Percentiles rank a stretch among this genome's conserved stretches.
Conservation (phyloP, 2,888 invertebrate species). For the Rotaria macrura region DNA sequence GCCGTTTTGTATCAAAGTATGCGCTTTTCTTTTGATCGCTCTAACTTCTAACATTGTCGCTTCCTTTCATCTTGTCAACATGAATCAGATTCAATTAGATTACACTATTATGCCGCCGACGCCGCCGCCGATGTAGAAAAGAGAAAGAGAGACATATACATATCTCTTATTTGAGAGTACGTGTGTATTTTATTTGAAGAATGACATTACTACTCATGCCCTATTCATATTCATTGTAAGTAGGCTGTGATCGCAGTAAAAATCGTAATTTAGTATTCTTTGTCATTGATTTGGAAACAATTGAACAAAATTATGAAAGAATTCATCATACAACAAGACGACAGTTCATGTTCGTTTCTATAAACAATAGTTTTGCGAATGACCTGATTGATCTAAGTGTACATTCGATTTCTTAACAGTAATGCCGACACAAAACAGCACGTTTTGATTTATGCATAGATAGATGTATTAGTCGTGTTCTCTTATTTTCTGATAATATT, state of each 20-base stretch:
- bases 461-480: too few relatives aligned
- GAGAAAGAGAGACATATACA: not conserved
- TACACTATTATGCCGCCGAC: not conserved
- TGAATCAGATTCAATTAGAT: slow-evolving; percentile 21
- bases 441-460: too few relatives aligned
- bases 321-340: too few relatives aligned
- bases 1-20: not conserved
- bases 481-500: too few relatives aligned
- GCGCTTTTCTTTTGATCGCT: not conserved
- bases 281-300: too few relatives aligned
- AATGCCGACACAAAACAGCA: too few relatives aligned
- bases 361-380: too few relatives aligned
- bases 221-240: not conserved
- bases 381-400: too few relatives aligned
- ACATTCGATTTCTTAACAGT: too few relatives aligned
- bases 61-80: slow-evolving; percentile 12
- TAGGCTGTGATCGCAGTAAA: not conserved
- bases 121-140: not conserved
- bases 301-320: too few relatives aligned
- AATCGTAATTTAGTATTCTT: not conserved
- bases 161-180: not conserved
- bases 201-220: not conserved
- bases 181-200: not conserved
- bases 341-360: too few relatives aligned
- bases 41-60: slow-evolving; percentile 8